Base-by-base conservation (phyloP, 2,888 invertebrate genomes). In the Melipona beecheii region DNA sequence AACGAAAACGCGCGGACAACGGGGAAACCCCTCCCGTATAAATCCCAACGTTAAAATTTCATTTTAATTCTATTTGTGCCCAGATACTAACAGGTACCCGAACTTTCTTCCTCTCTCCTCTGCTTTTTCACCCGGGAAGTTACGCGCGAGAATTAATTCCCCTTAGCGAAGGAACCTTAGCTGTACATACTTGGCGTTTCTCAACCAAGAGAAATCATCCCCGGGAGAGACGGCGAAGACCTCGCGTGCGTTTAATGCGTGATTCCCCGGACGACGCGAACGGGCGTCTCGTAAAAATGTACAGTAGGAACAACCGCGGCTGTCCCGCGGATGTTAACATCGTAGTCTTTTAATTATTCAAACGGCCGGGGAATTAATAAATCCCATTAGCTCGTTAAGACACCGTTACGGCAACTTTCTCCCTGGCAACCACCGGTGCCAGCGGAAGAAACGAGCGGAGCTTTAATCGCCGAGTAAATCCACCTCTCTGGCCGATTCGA, bases 341-440 rank as follows among this genome's bases (percentile, higher is more conserved):
- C 49, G 49, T n/a, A 13, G 24, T 21, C 77, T 66, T 80, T 78
- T 65, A 80, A 80, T 80, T 80, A 78, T 80, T 78, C 78, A 78
- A 80, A 64, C 64, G n/a, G 52, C 17, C n/a, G 27, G n/a, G n/a
- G 69, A 69, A 79, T 69, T 62, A 70, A 69, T 69, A 36, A 52
- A 69, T 80, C 27, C 64, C 70, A 64, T 80, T 78, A 69, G 69
- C 64, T 56, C n/a, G 70, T 70, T 78, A 65, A 31, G 50, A 24
- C 69, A 24, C n/a, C 54, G 52, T 65, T 24, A 6, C 54, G 11
- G 21, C 0, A 54, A 54, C 54, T 43, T 76, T 76, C 78, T 21
- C 72, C 36, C 19, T 36, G 17, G 4, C 31, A n/a, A 49, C 31
- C 17, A 49, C 31, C 17, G 13, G 19, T 31, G 27, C 43, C 9